phyloP scores from a whole-genome alignment of 2,797 vertebrate genomes.

The Hydrophis major region DNA sequence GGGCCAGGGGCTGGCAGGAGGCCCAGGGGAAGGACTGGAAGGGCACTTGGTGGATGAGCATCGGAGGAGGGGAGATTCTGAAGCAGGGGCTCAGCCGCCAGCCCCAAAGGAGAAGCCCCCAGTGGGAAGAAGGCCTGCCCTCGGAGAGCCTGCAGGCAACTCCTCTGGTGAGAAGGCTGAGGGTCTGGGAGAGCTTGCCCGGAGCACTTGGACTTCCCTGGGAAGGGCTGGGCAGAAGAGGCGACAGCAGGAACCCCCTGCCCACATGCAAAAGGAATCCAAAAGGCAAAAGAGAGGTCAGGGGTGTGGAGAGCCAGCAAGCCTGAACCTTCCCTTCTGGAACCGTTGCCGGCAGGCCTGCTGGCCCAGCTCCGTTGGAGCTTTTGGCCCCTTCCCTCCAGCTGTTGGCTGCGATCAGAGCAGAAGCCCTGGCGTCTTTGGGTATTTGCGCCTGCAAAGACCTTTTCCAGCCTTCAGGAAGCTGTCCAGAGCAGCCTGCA shows the following conservation, averaged over 20 bases:
- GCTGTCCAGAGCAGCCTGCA: conserved; percentile 63
- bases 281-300: conserved; percentile 57
- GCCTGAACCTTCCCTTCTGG: conserved; percentile 33
- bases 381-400: neutral
- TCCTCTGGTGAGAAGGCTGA: neutral
- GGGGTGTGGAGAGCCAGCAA: conserved; percentile 46
- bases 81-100: conserved; percentile 3
- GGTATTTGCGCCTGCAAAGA: conserved; percentile 22
- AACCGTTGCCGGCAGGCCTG: neutral
- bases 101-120: conserved; percentile 24
- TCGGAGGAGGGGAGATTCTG: neutral
- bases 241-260: neutral
- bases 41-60: neutral
- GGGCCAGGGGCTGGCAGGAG: conserved; percentile 16
- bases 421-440: conserved; percentile 61
- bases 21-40: neutral
- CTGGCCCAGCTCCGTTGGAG: neutral
- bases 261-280: conserved; percentile 45
- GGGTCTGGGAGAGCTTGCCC: neutral
- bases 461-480: conserved; percentile 61
- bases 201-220: neutral
- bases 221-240: conserved; percentile 30
- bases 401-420: neutral
- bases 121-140: neutral
- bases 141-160: accelerated